Percentiles rank a stretch among this genome's conserved stretches.
Evolutionary conservation across 2,888 invertebrate species (phyloP).

Genomic region (Agrilus mali): DNA sequence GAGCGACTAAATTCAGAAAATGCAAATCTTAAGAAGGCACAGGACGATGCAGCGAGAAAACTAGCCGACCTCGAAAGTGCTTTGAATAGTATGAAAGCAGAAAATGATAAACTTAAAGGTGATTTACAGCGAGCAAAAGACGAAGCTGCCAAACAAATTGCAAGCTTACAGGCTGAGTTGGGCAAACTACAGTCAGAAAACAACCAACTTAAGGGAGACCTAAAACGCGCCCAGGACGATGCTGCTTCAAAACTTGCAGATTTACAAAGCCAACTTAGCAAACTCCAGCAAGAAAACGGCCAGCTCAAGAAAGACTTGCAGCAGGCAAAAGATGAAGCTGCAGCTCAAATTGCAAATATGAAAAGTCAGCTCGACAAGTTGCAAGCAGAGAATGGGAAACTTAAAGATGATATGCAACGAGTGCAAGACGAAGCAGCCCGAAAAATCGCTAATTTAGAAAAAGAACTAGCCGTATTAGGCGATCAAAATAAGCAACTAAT

Average conservation of each 20-base stretch:
- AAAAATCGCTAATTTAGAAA: constrained; percentile 1
- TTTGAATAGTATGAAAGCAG: constrained; percentile 3
- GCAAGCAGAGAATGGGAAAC: no score
- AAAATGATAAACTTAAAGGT: neutral
- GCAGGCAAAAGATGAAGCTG: neutral
- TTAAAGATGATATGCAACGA: no score
- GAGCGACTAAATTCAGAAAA: neutral
- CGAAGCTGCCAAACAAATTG: neutral
- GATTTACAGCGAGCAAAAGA: neutral
- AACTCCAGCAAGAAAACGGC: constrained; percentile 5
- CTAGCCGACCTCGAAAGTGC: neutral
- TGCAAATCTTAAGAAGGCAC: neutral
- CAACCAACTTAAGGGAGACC: constrained; percentile 3
- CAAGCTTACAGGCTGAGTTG: constrained; percentile 3
- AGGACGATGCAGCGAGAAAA: neutral
- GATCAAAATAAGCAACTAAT: constrained; percentile 10
- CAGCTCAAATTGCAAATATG: neutral
- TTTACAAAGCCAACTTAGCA: neutral
- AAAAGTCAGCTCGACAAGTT: no score
- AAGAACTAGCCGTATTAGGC: constrained; percentile 6
- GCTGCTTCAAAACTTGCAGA: constrained; percentile 1
- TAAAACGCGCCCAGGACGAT: constrained; percentile 1
- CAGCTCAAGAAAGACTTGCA: constrained; percentile 4
- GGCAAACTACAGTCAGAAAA: constrained; percentile 6
- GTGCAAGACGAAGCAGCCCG: no score